A percentile compares a stretch with the other conserved stretches of the same genome.
Conservation (phyloP, 2,888 invertebrate genomes). For the Rutpela maculata region DNA sequence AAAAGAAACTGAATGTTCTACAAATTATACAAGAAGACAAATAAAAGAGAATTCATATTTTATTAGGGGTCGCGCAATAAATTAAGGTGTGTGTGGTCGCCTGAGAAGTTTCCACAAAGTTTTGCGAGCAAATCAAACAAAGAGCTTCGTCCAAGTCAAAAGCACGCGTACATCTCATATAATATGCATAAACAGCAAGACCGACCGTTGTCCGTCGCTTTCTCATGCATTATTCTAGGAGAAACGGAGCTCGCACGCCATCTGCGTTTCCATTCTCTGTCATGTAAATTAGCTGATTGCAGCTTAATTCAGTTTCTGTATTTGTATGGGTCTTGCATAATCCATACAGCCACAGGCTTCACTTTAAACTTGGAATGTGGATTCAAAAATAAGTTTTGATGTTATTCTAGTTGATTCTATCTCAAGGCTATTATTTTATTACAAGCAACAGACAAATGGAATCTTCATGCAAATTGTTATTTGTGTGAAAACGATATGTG, state of each 20-base stretch:
- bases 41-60: slow-evolving; percentile 39
- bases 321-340: slow-evolving; percentile 63
- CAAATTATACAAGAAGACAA: slow-evolving; percentile 11
- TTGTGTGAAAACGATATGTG: neutral
- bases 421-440: slow-evolving; percentile 16
- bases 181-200: slow-evolving; percentile 68
- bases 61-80: slow-evolving; percentile 47
- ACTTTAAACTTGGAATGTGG: slow-evolving; percentile 43
- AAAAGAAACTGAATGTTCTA: neutral
- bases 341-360: slow-evolving; percentile 51
- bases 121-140: slow-evolving; percentile 61
- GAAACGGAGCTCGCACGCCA: slow-evolving; percentile 59
- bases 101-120: slow-evolving; percentile 53
- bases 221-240: slow-evolving; percentile 72
- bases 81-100: slow-evolving; percentile 49
- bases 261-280: slow-evolving; percentile 60
- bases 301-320: slow-evolving; percentile 54
- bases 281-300: slow-evolving; percentile 65
- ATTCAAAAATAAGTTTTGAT: slow-evolving; percentile 48
- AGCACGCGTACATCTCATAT: slow-evolving; percentile 67
- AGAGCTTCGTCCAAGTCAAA: slow-evolving; percentile 63
- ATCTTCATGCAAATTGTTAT: neutral
- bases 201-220: slow-evolving; percentile 65
- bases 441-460: neutral
- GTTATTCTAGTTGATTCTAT: slow-evolving; percentile 13